A percentile compares a stretch with the other conserved stretches of the same genome.
Conservation (phyloP, 2,888 invertebrate genomes). For the Acanthacorydalis orientalis region DNA sequence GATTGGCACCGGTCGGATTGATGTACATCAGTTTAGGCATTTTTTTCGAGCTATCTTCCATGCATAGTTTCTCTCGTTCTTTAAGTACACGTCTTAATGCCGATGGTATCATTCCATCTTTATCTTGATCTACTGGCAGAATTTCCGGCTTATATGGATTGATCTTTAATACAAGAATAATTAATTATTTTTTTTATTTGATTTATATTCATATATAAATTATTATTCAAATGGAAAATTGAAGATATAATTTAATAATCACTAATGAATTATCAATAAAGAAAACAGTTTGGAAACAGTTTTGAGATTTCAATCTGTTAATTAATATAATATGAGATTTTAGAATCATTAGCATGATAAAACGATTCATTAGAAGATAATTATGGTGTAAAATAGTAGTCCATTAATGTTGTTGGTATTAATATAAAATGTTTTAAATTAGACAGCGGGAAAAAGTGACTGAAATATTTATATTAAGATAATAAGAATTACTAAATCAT, state of each 20-base stretch:
- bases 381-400: too few relatives aligned
- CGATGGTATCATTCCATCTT: slow-evolving; percentile 46
- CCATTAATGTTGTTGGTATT: too few relatives aligned
- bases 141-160: slow-evolving; percentile 47
- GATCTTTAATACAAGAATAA: slow-evolving; percentile 32
- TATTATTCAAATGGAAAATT: background rate
- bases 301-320: too few relatives aligned
- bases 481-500: background rate
- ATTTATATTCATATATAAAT: background rate
- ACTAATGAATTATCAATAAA: too few relatives aligned
- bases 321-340: too few relatives aligned
- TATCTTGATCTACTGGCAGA: slow-evolving; percentile 51
- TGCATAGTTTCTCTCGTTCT: slow-evolving; percentile 28
- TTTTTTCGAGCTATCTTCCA: slow-evolving; percentile 20
- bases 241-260: too few relatives aligned
- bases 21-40: slow-evolving; percentile 59
- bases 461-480: background rate
- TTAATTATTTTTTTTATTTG: background rate
- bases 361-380: too few relatives aligned
- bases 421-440: too few relatives aligned
- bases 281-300: too few relatives aligned
- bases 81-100: slow-evolving; percentile 38
- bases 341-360: too few relatives aligned
- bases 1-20: slow-evolving; percentile 63
- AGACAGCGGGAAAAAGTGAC: too few relatives aligned